Base-by-base conservation (phyloP, 1,140 invertebrate species). In the Listronotus bonariensis region DNA sequence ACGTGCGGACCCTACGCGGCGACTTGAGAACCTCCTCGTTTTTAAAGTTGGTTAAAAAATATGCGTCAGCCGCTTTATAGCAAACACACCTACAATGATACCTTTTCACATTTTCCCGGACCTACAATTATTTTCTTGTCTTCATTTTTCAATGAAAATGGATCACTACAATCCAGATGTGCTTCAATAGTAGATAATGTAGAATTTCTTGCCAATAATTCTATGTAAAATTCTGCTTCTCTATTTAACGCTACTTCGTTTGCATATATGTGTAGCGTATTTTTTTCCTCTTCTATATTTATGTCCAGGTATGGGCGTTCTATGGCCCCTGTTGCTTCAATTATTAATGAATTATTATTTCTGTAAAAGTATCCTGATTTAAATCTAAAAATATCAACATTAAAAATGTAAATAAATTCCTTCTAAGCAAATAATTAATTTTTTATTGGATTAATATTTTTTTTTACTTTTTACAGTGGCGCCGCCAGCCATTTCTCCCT, bases 51-150 rank as follows among this genome's bases (percentile, higher is more conserved):
- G n/a, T n/a, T n/a, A n/a, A n/a, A n/a, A n/a, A 26, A 5, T 26
- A 26, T 26, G 20, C 20, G 20, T 26, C 20, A 45, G 14, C 17
- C 7, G 14, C 17, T n/a, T 45, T 8, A 17, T 45, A 17, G 7
- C 8, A 17, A 45, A 45, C 2, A 26, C 20, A 26, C 43, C 5
- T 31, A 49, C 17, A 14, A 32, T 32, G 34, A 46, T 64, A 71
- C 69, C 48, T 68, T 31, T 41, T 62, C 40, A 32, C 67, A 68
- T 31, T 67, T 38, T 32, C 58, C 26, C 9, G 69, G 62, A 14
- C 18, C 12, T 26, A 93, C 93, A 80, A 80, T 82, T 12, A 84
- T 91, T 64, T 86, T 93, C 1, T 78, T 79, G 4, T 59, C 52
- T 10, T 34, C 49, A 12, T 56, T 48, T 14, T 59, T 20, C 14